Evolutionary conservation across 2,797 vertebrate species (phyloP), one percentile per base, ranked within the genome.

Genomic region (Sebastiscus albofasciatus): DNA sequence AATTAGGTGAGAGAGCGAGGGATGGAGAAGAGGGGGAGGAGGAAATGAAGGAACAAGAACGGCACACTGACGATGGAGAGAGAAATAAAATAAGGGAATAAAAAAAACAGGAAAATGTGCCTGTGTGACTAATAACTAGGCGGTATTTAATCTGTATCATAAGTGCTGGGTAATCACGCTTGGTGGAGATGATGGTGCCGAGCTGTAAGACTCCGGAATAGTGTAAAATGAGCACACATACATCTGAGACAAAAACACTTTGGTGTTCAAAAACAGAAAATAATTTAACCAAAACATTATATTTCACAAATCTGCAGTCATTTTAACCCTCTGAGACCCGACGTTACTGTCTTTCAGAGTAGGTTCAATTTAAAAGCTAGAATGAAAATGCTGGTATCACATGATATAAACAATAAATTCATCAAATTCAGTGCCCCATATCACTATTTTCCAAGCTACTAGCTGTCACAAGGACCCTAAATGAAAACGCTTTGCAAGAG

Each of bases 71-170:
- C 6, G 60, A 68, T 22, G 5, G 10, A 9, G 58, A 54, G 60
- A 56, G 22, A 42, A 58, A 74, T 81, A 39, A 27, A 56, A 72
- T 72, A 16, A 69, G 2, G 18, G 39, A 20, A 36, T 14, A 24
- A 7, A 52, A 7, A 52, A n/a, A 36, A 65, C 31, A 31, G 68
- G 56, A 49, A 22, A 75, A 33, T 55, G 58, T 26, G 34, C 22
- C 26, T 6, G 22, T 75, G 71, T 36, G 46, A 24, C 34, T 75
- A 73, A 68, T 70, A 72, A 60, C 10, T 6, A 68, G 39, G 31
- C 60, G 18, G 29, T 61, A 74, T 70, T 84, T 72, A 62, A 59
- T 82, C 59, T 55, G 58, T 46, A 18, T 72, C 22, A 67, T 71
- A 56, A 55, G 11, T 24, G 64, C 10, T 14, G 27, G 39, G 22